Base-by-base conservation (phyloP, 2,888 invertebrate genomes). In the Seira ritae region DNA sequence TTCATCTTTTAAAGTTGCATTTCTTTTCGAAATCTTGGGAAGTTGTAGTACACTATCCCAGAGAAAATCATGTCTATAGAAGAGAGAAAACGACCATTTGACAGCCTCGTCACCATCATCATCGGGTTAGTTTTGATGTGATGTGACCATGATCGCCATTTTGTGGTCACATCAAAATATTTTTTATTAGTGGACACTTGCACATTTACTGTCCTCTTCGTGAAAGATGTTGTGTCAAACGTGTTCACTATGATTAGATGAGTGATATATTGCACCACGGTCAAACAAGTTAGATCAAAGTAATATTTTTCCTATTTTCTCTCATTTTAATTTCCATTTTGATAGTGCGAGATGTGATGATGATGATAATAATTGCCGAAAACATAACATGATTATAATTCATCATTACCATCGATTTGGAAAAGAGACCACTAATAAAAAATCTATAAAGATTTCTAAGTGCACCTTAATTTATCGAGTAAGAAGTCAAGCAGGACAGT, bases 401-500 rank as follows among this genome's bases (percentile, higher is more conserved):
- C 76, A 76, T 75, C 75, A 67, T 70, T 37, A 46, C 62, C 73
- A 66, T 67, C 66, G 62, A 62, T 62, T 62, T 62, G 62, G 62
- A 62, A 20, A 62, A 20, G 62, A 20, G 62, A 62, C 62, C 62
- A 62, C 62, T 62, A 62, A 62, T 62, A 62, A 62, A 62, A 19
- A 62, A 19, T 62, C 10, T 62, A 62, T 62, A n/a, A n/a, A 62
- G 62, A 4, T 20, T 62, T 62, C 20, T 62, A 62, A 62, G 15
- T 20, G 20, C 62, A 62, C 10, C n/a, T 19, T 62, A 62, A 62
- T 62, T 62, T n/a, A 62, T 62, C 62, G 20, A 73, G 46, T 60
- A 70, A 80, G 71, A 71, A 76, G 81, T 76, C 73, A 72, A 50
- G 50, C 74, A 69, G 62, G 65, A 37, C 60, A 68, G 78, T 77